Evolutionary conservation across 2,888 invertebrate genomes (phyloP).

Genomic region (Cerastis leucographa): DNA sequence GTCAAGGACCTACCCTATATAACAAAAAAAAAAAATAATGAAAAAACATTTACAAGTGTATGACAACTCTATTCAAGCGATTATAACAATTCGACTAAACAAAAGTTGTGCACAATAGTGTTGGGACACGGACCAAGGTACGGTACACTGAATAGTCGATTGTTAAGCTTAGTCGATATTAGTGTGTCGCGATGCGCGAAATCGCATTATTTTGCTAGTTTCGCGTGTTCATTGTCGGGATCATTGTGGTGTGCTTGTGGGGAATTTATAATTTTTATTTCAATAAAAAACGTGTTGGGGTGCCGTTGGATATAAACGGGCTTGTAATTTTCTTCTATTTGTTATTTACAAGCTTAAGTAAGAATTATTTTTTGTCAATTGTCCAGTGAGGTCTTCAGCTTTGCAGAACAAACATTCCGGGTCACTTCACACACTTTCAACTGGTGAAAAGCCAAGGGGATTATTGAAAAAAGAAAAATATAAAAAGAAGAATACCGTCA

Average conservation of each 20-base stretch:
- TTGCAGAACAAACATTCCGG: neutral
- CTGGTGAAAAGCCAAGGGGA: neutral
- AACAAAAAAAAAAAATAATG: conserved; percentile 38
- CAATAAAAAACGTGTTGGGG: conserved; percentile 44
- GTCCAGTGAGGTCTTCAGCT: neutral
- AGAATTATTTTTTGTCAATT: too few relatives aligned
- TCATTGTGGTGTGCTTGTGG: conserved; percentile 51
- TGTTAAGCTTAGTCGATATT: conserved; percentile 64
- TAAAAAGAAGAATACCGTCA: neutral
- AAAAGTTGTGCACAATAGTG: conserved; percentile 62
- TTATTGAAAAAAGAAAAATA: neutral
- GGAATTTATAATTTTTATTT: conserved; percentile 50
- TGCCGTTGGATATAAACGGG: conserved; percentile 1
- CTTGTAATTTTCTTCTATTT: conserved; percentile 9
- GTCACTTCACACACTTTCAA: neutral
- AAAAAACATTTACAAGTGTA: conserved; percentile 62
- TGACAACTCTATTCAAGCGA: conserved; percentile 67
- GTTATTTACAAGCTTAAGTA: neutral
- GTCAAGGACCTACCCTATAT: conserved; percentile 60
- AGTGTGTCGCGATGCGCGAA: conserved; percentile 74
- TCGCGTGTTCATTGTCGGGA: conserved; percentile 67
- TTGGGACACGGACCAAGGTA: conserved; percentile 50
- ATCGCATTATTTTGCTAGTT: conserved; percentile 83
- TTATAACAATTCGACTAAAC: conserved; percentile 67
- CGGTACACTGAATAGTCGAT: conserved; percentile 65